Conservation (phyloP, 2,113 vertebrate species). For the Clinocottus analis region DNA sequence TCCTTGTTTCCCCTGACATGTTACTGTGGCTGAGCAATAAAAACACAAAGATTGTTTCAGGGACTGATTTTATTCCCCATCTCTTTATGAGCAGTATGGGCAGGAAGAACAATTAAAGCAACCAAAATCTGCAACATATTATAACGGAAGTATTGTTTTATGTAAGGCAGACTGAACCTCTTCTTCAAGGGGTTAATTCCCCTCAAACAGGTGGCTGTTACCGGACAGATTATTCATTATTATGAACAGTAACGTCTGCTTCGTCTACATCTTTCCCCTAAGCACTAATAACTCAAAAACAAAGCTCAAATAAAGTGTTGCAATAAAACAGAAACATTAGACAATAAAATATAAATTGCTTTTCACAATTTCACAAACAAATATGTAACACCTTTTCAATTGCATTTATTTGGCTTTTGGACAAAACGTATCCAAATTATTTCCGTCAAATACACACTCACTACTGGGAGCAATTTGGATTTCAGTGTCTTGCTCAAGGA, state of each 20-base stretch:
- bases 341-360: neutral
- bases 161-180: neutral
- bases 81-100: neutral
- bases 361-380: neutral
- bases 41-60: neutral
- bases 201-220: neutral
- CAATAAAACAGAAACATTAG: neutral
- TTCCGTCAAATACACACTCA: neutral
- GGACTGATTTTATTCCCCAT: neutral
- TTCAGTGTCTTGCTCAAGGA: neutral
- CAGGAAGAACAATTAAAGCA: slow-evolving; percentile 11
- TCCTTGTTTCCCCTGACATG: neutral
- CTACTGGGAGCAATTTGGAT: neutral
- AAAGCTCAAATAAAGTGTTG: neutral
- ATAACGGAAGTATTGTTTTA: neutral
- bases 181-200: neutral
- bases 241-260: neutral
- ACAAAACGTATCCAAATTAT: neutral
- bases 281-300: neutral
- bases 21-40: neutral
- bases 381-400: neutral
- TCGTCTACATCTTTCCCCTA: too few relatives aligned
- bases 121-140: neutral
- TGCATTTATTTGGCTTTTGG: neutral
- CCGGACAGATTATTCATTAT: neutral